Conservation (phyloP, 2,888 invertebrate species). For the Erebia aethiops region DNA sequence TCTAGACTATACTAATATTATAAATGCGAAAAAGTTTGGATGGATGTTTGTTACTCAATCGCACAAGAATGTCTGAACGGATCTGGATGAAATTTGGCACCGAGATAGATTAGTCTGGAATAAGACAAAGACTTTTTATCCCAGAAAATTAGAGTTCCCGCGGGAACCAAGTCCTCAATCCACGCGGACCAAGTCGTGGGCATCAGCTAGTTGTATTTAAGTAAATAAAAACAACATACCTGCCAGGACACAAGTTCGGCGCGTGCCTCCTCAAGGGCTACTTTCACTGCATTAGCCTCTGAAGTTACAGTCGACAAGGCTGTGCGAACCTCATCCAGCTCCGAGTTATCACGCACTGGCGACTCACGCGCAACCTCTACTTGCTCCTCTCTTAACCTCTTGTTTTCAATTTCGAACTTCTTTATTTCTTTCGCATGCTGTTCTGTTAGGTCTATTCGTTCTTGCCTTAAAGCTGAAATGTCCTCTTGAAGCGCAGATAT, state of each 20-base stretch:
- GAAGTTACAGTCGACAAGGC: constrained; percentile 56
- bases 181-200: no score
- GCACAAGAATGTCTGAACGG: no score
- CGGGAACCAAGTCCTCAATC: no score
- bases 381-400: constrained; percentile 65
- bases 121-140: no score
- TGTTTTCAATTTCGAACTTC: constrained; percentile 60
- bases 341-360: constrained; percentile 64
- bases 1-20: no score
- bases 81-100: no score
- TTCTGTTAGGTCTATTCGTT: constrained; percentile 61
- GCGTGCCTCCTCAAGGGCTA: constrained; percentile 60
- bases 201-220: no score
- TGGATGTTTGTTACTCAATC: no score
- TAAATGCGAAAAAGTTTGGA: no score
- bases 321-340: constrained; percentile 64
- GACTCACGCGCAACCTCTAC: constrained; percentile 53
- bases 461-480: constrained; percentile 60
- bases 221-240: constrained; percentile 2
- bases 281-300: constrained; percentile 60
- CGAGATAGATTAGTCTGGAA: no score
- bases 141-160: no score
- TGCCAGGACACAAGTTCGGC: constrained; percentile 64
- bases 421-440: constrained; percentile 62
- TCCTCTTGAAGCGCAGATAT: constrained; percentile 68